Percentiles rank a stretch among this genome's conserved stretches.
Evolutionary conservation across 2,797 vertebrate genomes (phyloP).

Genomic region (Odontamblyopus lacepedii): DNA sequence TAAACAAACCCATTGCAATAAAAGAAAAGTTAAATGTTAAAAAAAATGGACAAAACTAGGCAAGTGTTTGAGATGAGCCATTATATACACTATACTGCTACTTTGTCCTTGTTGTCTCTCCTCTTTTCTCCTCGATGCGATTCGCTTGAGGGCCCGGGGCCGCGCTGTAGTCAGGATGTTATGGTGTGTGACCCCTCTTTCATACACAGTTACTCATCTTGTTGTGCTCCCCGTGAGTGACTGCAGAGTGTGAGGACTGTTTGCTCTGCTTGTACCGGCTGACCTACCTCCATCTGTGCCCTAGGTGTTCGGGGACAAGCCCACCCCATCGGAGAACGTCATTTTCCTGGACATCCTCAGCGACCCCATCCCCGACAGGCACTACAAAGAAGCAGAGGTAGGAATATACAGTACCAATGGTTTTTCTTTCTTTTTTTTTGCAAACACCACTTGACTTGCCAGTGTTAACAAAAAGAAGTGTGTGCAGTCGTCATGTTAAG

Average conservation of each 20-base stretch:
- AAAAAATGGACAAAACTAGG: no score
- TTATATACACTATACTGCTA: conserved; percentile 26
- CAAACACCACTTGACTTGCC: no score
- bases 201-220: conserved; percentile 58
- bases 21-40: no score
- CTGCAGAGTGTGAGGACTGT: conserved; percentile 23
- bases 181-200: conserved; percentile 67
- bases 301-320: conserved; percentile 79
- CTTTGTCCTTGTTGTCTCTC: conserved; percentile 37
- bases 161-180: conserved; percentile 60
- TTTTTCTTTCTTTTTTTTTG: neutral
- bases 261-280: conserved; percentile 42
- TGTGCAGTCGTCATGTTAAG: no score
- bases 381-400: conserved; percentile 81
- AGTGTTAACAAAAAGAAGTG: no score
- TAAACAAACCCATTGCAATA: no score
- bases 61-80: no score
- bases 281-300: conserved; percentile 59
- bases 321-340: conserved; percentile 73
- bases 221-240: conserved; percentile 42
- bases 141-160: conserved; percentile 59
- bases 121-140: conserved; percentile 47
- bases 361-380: conserved; percentile 81
- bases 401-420: neutral
- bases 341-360: conserved; percentile 80